These are phyloP conservation scores for Enteromius paludinosus DNA, from an alignment of 2,797 vertebrate species.

Conservation along the genomic window DNA sequence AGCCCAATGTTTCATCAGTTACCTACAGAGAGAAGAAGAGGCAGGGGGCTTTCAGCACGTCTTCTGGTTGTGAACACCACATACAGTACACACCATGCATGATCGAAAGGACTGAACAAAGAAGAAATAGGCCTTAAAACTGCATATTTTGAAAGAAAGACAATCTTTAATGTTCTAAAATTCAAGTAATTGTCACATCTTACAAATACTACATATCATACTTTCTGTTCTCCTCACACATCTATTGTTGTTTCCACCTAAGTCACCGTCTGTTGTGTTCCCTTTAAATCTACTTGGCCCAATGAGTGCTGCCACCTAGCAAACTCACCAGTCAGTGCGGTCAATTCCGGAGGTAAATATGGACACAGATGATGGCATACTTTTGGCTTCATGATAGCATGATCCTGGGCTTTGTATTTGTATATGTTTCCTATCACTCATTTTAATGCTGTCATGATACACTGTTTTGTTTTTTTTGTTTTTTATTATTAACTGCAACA, in stretches of 20 bases:
- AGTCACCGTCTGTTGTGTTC: too few species aligned
- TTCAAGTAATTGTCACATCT: not conserved
- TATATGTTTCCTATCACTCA: too few species aligned
- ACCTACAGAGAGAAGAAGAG: constrained; percentile 49
- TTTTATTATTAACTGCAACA: not conserved
- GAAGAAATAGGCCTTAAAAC: not conserved
- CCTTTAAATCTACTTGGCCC: too few species aligned
- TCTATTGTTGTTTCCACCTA: not conserved
- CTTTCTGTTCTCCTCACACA: not conserved
- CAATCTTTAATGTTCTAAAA: not conserved
- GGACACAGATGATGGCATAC: too few species aligned
- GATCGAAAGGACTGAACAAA: not conserved
- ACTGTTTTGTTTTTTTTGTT: not conserved
- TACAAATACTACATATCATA: not conserved
- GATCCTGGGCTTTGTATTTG: too few species aligned
- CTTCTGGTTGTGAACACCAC: constrained; percentile 1
- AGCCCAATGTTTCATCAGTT: constrained; percentile 49
- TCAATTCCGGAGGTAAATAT: too few species aligned
- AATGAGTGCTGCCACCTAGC: too few species aligned
- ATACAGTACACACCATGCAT: not conserved
- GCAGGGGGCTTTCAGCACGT: constrained; percentile 19
- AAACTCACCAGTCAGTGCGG: too few species aligned
- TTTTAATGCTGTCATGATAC: too few species aligned
- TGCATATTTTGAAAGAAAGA: not conserved
- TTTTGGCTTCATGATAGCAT: too few species aligned